phyloP scores from a whole-genome alignment of 2,113 vertebrate genomes.

The Pollachius pollachius region DNA sequence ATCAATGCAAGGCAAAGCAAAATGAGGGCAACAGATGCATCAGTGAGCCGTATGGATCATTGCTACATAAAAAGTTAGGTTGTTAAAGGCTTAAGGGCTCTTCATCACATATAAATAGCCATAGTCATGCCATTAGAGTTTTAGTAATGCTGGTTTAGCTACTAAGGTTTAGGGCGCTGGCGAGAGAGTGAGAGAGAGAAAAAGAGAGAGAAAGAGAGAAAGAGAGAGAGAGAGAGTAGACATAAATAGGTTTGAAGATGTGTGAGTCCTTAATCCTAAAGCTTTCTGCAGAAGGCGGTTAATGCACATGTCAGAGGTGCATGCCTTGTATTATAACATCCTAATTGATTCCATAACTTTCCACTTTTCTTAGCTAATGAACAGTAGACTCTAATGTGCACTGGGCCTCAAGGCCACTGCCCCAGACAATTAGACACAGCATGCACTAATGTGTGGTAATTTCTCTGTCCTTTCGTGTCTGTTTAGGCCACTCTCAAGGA shows the following conservation, averaged over 20 bases:
- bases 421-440: neutral
- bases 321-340: too few relatives aligned
- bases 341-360: too few relatives aligned
- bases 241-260: too few relatives aligned
- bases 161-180: too few relatives aligned
- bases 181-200: too few relatives aligned
- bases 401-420: neutral
- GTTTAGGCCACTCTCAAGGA: neutral
- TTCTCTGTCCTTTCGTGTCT: neutral
- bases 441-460: neutral
- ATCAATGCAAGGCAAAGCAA: constrained; percentile 20
- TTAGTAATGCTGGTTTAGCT: too few relatives aligned
- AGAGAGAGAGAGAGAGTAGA: too few relatives aligned
- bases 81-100: neutral
- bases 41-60: neutral
- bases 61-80: constrained; percentile 12
- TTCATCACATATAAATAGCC: neutral
- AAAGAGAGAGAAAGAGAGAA: too few relatives aligned
- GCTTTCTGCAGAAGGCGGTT: too few relatives aligned
- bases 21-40: constrained; percentile 10
- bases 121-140: neutral
- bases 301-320: too few relatives aligned
- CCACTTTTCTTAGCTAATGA: neutral
- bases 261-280: too few relatives aligned
- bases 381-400: neutral